Evolutionary conservation across 2,113 vertebrate genomes (phyloP).

Genomic region (Clupea harengus): DNA sequence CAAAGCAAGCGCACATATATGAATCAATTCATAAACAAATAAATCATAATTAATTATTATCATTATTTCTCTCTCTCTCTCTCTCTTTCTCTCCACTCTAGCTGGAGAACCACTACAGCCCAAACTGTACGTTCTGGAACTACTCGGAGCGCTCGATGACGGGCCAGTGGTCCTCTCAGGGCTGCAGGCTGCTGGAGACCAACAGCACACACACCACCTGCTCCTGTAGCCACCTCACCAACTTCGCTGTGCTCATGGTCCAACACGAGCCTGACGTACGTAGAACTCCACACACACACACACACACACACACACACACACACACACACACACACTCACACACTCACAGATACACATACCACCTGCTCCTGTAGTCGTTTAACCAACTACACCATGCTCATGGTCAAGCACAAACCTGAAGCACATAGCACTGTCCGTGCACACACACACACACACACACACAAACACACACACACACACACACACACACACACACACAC

Average conservation of each 20-base stretch:
- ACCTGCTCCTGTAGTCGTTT: constrained; percentile 93
- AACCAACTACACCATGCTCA: constrained; percentile 91
- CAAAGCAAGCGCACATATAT: neutral
- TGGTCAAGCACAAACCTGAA: constrained; percentile 85
- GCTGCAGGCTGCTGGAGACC: constrained; percentile 84
- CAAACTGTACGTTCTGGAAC: constrained; percentile 98
- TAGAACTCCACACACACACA: constrained; percentile 17
- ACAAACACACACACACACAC: constrained; percentile 31
- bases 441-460: neutral
- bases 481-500: constrained; percentile 75
- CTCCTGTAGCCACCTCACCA: constrained; percentile 94
- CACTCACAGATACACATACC: constrained; percentile 71
- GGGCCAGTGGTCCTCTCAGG: constrained; percentile 91
- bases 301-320: constrained; percentile 31
- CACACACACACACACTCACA: neutral
- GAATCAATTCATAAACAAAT: neutral
- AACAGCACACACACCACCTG: constrained; percentile 92
- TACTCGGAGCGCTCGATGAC: constrained; percentile 92
- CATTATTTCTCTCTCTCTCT: neutral
- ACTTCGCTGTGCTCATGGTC: constrained; percentile 92
- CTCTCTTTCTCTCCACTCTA: constrained; percentile 44
- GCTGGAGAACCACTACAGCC: constrained; percentile 86
- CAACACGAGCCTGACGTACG: constrained; percentile 82
- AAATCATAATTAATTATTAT: neutral
- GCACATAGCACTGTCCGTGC: constrained; percentile 66